Base-by-base conservation (phyloP, 2,797 vertebrate genomes). In the Malurus leucopterus region DNA sequence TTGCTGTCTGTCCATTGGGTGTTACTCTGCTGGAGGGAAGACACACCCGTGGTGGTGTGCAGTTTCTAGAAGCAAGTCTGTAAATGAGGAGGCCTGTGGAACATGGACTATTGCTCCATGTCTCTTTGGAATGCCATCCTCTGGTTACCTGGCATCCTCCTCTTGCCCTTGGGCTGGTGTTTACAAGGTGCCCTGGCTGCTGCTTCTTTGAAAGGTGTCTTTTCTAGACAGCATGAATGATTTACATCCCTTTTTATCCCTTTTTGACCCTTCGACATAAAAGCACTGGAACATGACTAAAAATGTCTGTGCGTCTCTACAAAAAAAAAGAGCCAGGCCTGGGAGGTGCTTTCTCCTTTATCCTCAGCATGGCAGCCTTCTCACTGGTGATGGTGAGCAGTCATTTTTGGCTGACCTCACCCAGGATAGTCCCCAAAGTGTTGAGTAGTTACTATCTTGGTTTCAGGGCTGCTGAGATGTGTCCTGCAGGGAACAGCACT, bases 381-480 rank as follows among this genome's bases (percentile, higher is more conserved):
- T 91, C 20, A 8, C 19, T 90, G 0, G 0, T 78, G 40, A 22
- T 53, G 55, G 13, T 69, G 40, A 40, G 43, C 83, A 79, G 46
- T 64, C 40, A 55, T 67, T 89, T 78, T 62, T 81, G 68, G 22
- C 82, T 89, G 70, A 61, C 54, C 75, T 92, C 14, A 0, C 54
- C 61, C 62, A 73, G 64, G 58, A 41, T 51, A 74, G 85, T 68
- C 57, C 54, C 43, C 6, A 2, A 59, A 74, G 40, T 26, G 64
- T 68, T 86, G 64, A 82, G n/a, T 71, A 16, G 75, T 88, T 82
- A 4, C 51, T 88, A 17, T 80, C 81, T 85, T 78, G 36, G 40
- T 89, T 91, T 93, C 74, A 76, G 78, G 36, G 55, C 44, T 80
- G 53, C 79, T 70, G 64, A 84, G 89, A 91, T 88, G 54, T 4